phyloP scores from a whole-genome alignment of 2,113 vertebrate species.

The Pedionomus torquatus region DNA sequence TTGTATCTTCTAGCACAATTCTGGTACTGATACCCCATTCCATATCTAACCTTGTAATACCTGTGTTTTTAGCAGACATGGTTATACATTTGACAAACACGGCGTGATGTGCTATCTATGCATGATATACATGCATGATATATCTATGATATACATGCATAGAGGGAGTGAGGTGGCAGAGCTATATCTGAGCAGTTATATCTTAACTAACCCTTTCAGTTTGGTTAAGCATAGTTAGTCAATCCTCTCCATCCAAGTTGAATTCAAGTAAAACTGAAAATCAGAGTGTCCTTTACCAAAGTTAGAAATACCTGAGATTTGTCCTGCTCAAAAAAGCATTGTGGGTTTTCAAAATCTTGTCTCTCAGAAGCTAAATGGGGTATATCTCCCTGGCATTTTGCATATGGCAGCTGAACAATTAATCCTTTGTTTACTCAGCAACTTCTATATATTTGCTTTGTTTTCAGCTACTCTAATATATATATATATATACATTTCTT shows the following conservation, averaged over 20 bases:
- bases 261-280: not conserved
- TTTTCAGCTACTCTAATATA: not conserved
- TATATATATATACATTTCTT: not conserved
- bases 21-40: not conserved
- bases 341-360: not conserved
- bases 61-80: not conserved
- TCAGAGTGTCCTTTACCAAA: not conserved
- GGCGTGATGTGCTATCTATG: accelerated
- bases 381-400: not conserved
- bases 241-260: not conserved
- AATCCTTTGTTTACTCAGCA: not conserved
- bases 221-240: not conserved
- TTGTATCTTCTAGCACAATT: not conserved
- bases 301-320: not conserved
- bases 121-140: accelerated
- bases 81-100: not conserved
- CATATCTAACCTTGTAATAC: not conserved
- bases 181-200: not conserved
- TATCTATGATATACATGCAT: accelerated
- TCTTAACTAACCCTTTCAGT: not conserved
- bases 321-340: not conserved
- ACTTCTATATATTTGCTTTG: not conserved
- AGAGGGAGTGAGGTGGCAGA: not conserved
- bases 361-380: not conserved
- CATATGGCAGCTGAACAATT: not conserved